phyloP scores from a whole-genome alignment of 2,797 vertebrate species.

The Crenuchus spilurus region DNA sequence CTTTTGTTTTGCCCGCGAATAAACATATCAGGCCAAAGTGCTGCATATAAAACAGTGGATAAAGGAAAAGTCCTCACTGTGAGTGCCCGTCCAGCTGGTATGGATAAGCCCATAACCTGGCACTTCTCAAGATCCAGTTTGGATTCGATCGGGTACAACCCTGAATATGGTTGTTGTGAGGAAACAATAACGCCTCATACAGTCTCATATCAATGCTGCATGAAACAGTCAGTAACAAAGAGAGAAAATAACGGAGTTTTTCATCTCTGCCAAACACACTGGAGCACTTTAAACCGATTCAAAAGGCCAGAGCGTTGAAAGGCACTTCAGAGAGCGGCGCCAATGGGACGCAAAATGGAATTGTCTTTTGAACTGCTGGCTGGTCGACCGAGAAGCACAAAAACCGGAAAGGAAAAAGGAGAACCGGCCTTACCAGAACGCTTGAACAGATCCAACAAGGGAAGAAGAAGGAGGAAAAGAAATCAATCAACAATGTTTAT shows the following conservation, averaged over 20 bases:
- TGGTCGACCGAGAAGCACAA: slow-evolving; percentile 71
- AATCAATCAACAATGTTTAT: slow-evolving; percentile 76
- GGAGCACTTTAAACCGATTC: slow-evolving; percentile 68
- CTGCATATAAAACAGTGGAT: not conserved
- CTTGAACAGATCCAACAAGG: slow-evolving; percentile 69
- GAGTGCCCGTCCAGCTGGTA: not conserved
- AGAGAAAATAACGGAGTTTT: slow-evolving; percentile 56
- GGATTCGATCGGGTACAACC: not conserved
- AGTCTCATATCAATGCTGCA: slow-evolving; percentile 12
- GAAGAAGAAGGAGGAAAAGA: slow-evolving; percentile 20
- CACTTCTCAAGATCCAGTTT: not conserved
- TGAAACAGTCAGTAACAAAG: slow-evolving; percentile 22
- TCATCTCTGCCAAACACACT: slow-evolving; percentile 66
- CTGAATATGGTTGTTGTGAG: not conserved
- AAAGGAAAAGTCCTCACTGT: not conserved
- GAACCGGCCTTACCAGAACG: slow-evolving; percentile 68
- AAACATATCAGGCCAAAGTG: slow-evolving; percentile 58
- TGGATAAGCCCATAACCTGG: not conserved
- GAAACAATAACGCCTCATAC: slow-evolving; percentile 12
- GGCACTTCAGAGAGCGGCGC: slow-evolving; percentile 66
- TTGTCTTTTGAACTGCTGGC: slow-evolving; percentile 70
- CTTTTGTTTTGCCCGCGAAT: slow-evolving; percentile 65
- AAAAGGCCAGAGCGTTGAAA: slow-evolving; percentile 64
- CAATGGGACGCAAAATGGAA: slow-evolving; percentile 68
- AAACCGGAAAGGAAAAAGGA: slow-evolving; percentile 69